Percentiles rank a stretch among this genome's conserved stretches.
Conservation (phyloP, 2,888 invertebrate genomes). For the Sphaeridia pumilis region DNA sequence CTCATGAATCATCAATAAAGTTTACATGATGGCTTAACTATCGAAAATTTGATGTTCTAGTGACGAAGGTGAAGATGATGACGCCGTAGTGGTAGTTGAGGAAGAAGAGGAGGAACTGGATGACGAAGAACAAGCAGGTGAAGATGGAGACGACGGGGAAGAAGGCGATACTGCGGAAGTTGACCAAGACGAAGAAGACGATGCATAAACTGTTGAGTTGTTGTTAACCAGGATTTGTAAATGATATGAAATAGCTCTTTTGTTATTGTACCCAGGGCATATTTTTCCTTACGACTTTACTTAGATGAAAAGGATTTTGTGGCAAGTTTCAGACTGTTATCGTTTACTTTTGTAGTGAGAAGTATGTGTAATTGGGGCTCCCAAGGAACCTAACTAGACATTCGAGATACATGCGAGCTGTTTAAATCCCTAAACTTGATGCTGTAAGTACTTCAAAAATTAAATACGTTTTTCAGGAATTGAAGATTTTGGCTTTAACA, state of each 20-base stretch:
- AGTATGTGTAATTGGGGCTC: too few relatives aligned
- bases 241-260: slow-evolving; percentile 6
- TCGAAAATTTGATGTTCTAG: slow-evolving; percentile 2
- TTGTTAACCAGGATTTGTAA: not conserved
- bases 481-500: too few relatives aligned
- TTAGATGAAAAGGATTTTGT: too few relatives aligned
- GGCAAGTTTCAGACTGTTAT: too few relatives aligned
- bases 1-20: too few relatives aligned
- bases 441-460: too few relatives aligned
- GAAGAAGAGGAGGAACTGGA: slow-evolving; percentile 25
- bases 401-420: too few relatives aligned
- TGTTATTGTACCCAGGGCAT: not conserved
- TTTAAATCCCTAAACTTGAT: too few relatives aligned
- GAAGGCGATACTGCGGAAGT: slow-evolving; percentile 11
- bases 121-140: slow-evolving; percentile 19
- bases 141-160: slow-evolving; percentile 16
- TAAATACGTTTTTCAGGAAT: too few relatives aligned
- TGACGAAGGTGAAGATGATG: slow-evolving; percentile 23
- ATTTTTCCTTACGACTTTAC: not conserved
- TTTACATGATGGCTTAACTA: too few relatives aligned
- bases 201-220: not conserved
- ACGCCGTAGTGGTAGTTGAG: slow-evolving; percentile 20
- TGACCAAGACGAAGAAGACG: slow-evolving; percentile 13
- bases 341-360: too few relatives aligned
- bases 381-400: too few relatives aligned